These are phyloP conservation scores for Centruroides vittatus DNA, from an alignment of 1,140 invertebrate genomes.

Conservation along the genomic window DNA sequence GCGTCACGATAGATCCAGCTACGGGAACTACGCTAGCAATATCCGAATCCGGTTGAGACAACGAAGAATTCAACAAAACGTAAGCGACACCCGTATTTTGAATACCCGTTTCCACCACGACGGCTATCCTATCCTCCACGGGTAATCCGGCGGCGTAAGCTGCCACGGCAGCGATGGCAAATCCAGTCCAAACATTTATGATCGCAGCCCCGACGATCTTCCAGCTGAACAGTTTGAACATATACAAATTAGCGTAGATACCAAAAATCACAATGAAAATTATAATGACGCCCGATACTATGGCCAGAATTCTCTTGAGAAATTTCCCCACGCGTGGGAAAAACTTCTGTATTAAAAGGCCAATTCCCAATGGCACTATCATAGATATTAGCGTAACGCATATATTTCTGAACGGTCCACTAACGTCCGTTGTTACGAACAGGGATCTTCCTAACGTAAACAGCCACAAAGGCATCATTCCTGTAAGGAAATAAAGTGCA, in stretches of 20 bases:
- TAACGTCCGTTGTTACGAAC: conserved; percentile 50
- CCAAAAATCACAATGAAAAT: conserved; percentile 84
- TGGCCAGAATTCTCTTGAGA: conserved; percentile 65
- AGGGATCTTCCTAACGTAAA: conserved; percentile 70
- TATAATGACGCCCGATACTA: conserved; percentile 66
- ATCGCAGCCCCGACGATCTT: conserved; percentile 69
- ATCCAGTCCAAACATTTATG: conserved; percentile 74
- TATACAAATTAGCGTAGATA: conserved; percentile 73
- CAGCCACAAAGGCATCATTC: conserved; percentile 91
- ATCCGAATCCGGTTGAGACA: conserved; percentile 32
- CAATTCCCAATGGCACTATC: conserved; percentile 67
- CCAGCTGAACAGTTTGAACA: conserved; percentile 73
- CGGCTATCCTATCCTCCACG: conserved; percentile 55
- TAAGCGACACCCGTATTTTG: conserved; percentile 91
- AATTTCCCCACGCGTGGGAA: conserved; percentile 47
- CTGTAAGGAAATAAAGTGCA: conserved; percentile 34
- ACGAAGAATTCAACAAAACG: conserved; percentile 47
- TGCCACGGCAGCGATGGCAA: conserved; percentile 50
- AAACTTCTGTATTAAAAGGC: conserved; percentile 43
- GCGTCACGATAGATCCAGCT: conserved; percentile 82
- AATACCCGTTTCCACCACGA: conserved; percentile 83
- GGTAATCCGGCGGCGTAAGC: conserved; percentile 45
- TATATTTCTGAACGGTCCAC: conserved; percentile 68
- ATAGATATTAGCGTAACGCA: conserved; percentile 55
- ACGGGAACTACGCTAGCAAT: conserved; percentile 50